These are phyloP conservation scores for Anneissia japonica DNA, from an alignment of 35 echinoderm and acorn worm genomes.

Conservation along the genomic window DNA sequence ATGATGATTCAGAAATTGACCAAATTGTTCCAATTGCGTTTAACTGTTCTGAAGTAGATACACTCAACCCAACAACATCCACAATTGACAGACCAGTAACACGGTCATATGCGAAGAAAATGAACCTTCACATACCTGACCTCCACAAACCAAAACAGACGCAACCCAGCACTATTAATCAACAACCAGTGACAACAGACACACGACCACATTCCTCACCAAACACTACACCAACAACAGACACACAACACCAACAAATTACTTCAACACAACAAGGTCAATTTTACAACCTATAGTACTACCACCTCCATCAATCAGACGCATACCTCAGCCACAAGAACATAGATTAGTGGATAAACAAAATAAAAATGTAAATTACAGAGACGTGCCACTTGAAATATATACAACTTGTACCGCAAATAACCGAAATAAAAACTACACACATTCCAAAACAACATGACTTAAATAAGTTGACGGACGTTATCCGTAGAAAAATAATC, in stretches of 20 bases:
- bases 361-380: not conserved
- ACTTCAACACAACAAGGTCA: not conserved
- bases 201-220: not conserved
- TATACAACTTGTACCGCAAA: constrained; percentile 10
- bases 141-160: not conserved
- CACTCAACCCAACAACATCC: not conserved
- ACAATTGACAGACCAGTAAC: not conserved
- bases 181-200: not conserved
- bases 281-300: not conserved
- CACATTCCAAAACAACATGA: constrained; percentile 44
- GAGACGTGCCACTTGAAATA: constrained; percentile 16
- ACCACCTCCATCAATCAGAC: too few species aligned
- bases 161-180: not conserved
- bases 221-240: not conserved
- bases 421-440: constrained; percentile 15
- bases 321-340: constrained; percentile 6
- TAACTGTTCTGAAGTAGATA: not conserved
- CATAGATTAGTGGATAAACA: constrained; percentile 36
- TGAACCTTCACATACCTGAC: not conserved
- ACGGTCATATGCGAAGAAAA: not conserved
- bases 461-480: constrained; percentile 24
- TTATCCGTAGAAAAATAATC: not conserved
- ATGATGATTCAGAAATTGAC: constrained; percentile 45
- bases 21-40: constrained; percentile 23
- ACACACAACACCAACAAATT: constrained; percentile 1